phyloP scores from a whole-genome alignment of 2,888 invertebrate genomes.

The Megamerina dolium region DNA sequence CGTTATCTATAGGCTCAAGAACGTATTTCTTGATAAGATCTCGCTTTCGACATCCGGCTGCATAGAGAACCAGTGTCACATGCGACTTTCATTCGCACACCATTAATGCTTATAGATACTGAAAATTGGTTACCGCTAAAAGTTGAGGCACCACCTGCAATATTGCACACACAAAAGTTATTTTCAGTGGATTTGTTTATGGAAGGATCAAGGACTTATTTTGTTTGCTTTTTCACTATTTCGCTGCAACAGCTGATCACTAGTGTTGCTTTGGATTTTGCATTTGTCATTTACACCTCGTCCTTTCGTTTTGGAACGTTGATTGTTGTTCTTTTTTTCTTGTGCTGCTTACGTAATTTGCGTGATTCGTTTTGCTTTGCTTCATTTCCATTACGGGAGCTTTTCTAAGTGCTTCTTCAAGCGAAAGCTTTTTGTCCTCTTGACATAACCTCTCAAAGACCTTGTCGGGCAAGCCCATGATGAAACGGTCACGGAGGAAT shows the following conservation, averaged over 20 bases:
- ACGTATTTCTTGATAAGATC: slow-evolving; percentile 14
- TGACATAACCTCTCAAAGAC: slow-evolving; percentile 19
- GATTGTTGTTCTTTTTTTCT: too few species aligned
- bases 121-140: background rate
- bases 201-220: too few species aligned
- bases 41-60: slow-evolving; percentile 13
- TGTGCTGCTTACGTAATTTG: too few species aligned
- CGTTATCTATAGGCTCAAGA: slow-evolving; percentile 20
- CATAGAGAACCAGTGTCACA: slow-evolving; percentile 16
- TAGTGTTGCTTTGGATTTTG: too few species aligned
- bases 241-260: too few species aligned
- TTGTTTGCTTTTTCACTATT: too few species aligned
- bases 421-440: slow-evolving; percentile 18
- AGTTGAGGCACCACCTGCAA: background rate
- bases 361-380: background rate
- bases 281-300: too few species aligned
- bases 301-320: too few species aligned
- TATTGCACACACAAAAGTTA: slow-evolving; percentile 5
- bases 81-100: slow-evolving; percentile 4
- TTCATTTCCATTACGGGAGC: slow-evolving; percentile 13
- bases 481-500: background rate
- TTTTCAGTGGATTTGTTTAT: too few species aligned
- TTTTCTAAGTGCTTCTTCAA: slow-evolving; percentile 10
- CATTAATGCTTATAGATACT: slow-evolving; percentile 7
- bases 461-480: background rate